These are phyloP conservation scores for Aurelia sp. DNA, from an alignment of 30 jellyfish, hydroid and myxozoan species.

Conservation along the genomic window DNA sequence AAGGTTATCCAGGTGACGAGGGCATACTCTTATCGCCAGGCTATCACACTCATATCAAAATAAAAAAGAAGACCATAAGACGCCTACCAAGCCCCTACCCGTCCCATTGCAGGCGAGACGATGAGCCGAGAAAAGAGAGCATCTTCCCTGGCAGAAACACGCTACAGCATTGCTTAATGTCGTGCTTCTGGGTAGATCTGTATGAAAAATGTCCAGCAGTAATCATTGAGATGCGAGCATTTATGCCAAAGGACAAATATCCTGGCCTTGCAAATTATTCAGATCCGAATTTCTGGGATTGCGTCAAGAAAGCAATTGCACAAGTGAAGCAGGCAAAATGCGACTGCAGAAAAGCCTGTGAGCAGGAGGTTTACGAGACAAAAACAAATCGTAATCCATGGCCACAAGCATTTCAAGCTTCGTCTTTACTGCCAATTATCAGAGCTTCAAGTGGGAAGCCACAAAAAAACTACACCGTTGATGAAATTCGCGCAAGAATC, in stretches of 20 bases:
- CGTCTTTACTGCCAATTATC: too few relatives aligned
- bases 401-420: conserved; percentile 20
- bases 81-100: background rate
- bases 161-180: background rate
- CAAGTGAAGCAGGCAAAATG: background rate
- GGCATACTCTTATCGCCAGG: background rate
- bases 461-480: background rate
- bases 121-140: conserved; percentile 14
- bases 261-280: conserved; percentile 1
- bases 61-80: background rate
- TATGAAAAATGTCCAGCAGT: background rate
- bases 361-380: conserved; percentile 5
- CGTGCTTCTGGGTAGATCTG: background rate
- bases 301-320: background rate
- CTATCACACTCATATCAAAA: conserved; percentile 2
- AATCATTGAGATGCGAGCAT: background rate
- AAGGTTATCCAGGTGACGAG: background rate
- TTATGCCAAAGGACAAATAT: background rate
- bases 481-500: conserved; percentile 38
- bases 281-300: background rate
- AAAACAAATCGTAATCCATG: conserved; percentile 23
- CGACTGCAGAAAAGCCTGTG: conserved; percentile 17
- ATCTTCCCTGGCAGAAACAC: conserved; percentile 23
- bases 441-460: too few relatives aligned
- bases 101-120: background rate